A percentile compares a stretch with the other conserved stretches of the same genome.
These are phyloP conservation scores for Xestia sexstrigata DNA, from an alignment of 2,888 invertebrate genomes.

Conservation along the genomic window DNA sequence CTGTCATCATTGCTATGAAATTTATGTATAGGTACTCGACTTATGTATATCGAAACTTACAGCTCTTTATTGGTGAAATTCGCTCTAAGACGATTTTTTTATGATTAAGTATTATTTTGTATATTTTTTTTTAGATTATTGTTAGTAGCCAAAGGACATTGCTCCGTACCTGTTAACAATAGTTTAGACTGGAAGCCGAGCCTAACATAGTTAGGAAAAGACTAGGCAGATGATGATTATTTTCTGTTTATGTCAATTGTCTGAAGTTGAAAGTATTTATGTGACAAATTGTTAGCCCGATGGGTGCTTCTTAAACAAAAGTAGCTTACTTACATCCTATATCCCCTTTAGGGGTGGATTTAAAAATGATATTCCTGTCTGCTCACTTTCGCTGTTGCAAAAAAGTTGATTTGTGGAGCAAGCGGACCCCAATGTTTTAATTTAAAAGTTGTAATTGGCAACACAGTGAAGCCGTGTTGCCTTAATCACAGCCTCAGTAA, in stretches of 20 bases:
- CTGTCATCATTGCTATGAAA: background rate
- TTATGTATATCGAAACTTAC: no score
- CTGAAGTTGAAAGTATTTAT: background rate
- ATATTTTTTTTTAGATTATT: background rate
- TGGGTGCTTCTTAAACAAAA: background rate
- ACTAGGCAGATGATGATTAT: background rate
- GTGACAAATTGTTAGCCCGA: background rate
- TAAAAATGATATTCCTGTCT: background rate
- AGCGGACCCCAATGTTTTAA: background rate
- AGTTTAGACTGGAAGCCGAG: background rate
- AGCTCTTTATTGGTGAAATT: conserved; percentile 4
- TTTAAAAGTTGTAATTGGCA: background rate
- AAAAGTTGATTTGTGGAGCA: background rate
- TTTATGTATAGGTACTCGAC: no score
- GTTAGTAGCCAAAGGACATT: conserved; percentile 36
- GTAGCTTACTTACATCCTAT: background rate
- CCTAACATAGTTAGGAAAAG: background rate
- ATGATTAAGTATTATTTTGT: conserved; percentile 29
- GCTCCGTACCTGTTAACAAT: conserved; percentile 49
- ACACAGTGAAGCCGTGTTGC: conserved; percentile 5
- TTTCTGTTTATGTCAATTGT: background rate
- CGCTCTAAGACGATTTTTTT: conserved; percentile 5
- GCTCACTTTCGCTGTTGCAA: background rate
- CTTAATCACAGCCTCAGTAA: background rate
- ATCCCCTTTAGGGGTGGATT: background rate